These are phyloP conservation scores for Pardalotus punctatus DNA, from an alignment of 2,113 vertebrate genomes.

Conservation along the genomic window DNA sequence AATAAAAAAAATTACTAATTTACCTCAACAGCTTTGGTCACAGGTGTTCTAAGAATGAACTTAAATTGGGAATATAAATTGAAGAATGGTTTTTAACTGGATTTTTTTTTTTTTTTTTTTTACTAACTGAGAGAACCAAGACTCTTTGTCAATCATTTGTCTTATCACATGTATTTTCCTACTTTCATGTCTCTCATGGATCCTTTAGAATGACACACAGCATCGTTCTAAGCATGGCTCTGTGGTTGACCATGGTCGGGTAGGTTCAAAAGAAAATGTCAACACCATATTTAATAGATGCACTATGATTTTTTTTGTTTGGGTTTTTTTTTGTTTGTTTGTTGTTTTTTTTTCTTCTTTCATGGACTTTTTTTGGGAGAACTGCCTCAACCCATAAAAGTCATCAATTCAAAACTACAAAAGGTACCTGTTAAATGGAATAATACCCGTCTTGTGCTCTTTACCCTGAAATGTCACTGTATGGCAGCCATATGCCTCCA, in stretches of 20 bases:
- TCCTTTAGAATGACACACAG: constrained; percentile 72
- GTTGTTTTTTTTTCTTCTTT: background rate
- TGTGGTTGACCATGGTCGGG: constrained; percentile 85
- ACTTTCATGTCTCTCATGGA: constrained; percentile 62
- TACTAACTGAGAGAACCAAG: constrained; percentile 3
- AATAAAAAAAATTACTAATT: background rate
- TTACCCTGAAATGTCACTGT: background rate
- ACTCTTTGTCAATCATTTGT: background rate
- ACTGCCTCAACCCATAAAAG: background rate
- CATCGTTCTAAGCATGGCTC: constrained; percentile 77
- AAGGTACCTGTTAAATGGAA: background rate
- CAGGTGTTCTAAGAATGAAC: background rate
- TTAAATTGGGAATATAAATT: background rate
- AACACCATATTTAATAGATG: background rate
- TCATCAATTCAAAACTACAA: background rate
- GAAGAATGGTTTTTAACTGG: background rate
- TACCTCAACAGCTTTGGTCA: background rate
- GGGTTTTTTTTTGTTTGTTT: background rate
- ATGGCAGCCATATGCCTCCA: background rate
- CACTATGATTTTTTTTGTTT: background rate
- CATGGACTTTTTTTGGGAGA: background rate
- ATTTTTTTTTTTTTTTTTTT: background rate
- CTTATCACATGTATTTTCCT: constrained; percentile 46
- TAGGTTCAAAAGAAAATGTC: constrained; percentile 75
- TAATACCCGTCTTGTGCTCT: background rate